A percentile compares a stretch with the other conserved stretches of the same genome.
phyloP scores from a whole-genome alignment of 2,113 vertebrate species.

The Gymnobelideus leadbeateri region DNA sequence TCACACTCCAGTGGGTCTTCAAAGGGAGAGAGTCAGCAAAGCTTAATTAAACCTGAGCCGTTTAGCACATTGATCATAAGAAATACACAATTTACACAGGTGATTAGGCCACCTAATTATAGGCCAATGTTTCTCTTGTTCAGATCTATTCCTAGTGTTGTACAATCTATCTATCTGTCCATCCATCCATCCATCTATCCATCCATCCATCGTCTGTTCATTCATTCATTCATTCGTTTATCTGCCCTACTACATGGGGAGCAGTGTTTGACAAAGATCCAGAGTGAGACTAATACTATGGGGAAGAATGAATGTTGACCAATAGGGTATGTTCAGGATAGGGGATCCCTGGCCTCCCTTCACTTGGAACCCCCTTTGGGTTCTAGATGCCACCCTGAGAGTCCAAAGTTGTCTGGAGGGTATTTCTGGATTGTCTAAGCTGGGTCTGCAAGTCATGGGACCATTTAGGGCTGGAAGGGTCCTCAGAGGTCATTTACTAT shows the following conservation, averaged over 20 bases:
- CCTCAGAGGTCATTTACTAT: neutral
- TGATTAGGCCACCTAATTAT: slow-evolving; percentile 77
- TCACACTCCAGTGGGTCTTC: slow-evolving; percentile 63
- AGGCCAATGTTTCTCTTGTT: slow-evolving; percentile 44
- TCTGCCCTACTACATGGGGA: neutral
- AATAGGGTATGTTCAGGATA: neutral
- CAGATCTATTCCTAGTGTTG: slow-evolving; percentile 26
- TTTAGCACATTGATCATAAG: slow-evolving; percentile 77
- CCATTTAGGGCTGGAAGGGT: neutral
- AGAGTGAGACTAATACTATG: neutral
- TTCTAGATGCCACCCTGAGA: neutral
- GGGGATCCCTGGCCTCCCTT: neutral
- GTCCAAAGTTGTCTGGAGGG: neutral
- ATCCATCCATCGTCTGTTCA: no score
- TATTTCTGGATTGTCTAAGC: neutral
- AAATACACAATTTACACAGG: slow-evolving; percentile 77
- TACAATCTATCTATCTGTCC: neutral
- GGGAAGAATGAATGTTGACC: neutral
- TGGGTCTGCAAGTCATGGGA: neutral
- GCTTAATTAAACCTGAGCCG: slow-evolving; percentile 72
- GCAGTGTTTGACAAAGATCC: neutral
- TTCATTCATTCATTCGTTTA: neutral
- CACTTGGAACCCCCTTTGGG: neutral
- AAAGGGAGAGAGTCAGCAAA: slow-evolving; percentile 63
- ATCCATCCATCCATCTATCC: no score